Conservation (phyloP, 2,113 vertebrate genomes). For the Strix uralensis region DNA sequence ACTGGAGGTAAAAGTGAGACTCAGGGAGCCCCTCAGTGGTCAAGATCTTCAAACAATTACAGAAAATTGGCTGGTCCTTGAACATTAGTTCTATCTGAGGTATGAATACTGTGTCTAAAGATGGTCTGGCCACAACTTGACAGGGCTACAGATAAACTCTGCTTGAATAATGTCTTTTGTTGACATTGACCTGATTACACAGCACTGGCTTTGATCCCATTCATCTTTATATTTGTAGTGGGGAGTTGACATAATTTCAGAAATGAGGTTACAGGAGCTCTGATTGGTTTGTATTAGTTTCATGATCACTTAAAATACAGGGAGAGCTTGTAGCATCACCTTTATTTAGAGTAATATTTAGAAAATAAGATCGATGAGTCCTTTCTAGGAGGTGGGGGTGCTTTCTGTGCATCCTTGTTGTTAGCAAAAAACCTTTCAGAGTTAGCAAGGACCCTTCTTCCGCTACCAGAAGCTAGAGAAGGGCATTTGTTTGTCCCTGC, state of each 20-base stretch:
- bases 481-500: not conserved
- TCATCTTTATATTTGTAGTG: not conserved
- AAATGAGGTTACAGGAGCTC: constrained; percentile 7
- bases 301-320: not conserved
- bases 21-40: constrained; percentile 91
- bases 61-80: constrained; percentile 92
- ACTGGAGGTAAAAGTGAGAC: constrained; percentile 88
- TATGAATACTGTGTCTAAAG: rapidly evolving
- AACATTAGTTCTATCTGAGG: constrained; percentile 63
- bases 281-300: not conserved
- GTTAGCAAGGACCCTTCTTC: not conserved
- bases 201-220: not conserved
- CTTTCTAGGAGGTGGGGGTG: not conserved
- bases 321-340: not conserved
- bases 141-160: not conserved
- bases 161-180: not conserved
- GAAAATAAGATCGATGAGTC: not conserved
- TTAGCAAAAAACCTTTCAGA: not conserved
- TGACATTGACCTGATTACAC: constrained; percentile 1
- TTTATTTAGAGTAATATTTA: not conserved
- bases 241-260: not conserved
- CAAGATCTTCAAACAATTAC: constrained; percentile 88
- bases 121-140: not conserved
- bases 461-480: not conserved
- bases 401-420: not conserved